Evolutionary conservation across 2,797 vertebrate species (phyloP), one percentile per base, ranked within the genome.

Genomic region (Sebastolobus alascanus): DNA sequence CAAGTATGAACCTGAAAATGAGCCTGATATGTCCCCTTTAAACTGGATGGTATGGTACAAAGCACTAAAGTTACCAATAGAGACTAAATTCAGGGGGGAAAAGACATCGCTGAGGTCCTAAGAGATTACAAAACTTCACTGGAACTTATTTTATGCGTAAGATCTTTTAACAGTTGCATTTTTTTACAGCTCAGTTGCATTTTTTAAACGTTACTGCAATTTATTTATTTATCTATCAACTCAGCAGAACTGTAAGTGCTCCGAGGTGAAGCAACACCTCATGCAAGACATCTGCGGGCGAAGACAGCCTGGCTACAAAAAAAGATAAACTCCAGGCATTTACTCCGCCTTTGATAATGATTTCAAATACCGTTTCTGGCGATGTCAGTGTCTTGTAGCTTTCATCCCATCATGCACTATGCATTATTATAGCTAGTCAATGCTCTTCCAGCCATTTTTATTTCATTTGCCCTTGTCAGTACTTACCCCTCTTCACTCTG

Each of bases 381-480:
- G 83, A 91, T 79, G 84, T 87, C 75, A 70, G 50, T 72, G 79
- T 75, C 77, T 88, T 22, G 61, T 79, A 79, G 76, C 81, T 86
- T 77, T 69, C 70, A 88, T 67, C 65, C 61, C 33, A 73, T 86
- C 68, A 77, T 73, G 56, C 68, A 69, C 84, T 73, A 37, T 82
- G 77, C 73, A 80, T 84, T 85, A 86, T 84, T 82, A 58, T 65
- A 27, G 40, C 55, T 1, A 35, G 83, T 85, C 80, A 61, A 88
- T 90, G 71, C 78, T 79, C 83, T 82, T 83, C 72, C 80, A 73
- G 82, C 54, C 88, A 84, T 90, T 90, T 92, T 86, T 77, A 89
- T 91, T 91, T 89, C 70, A 90, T 90, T 87, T 87, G 67, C 84
- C 82, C 86, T 83, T 84, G 91, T 93, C 88, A 83, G 90, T 90